These are phyloP conservation scores for Acyrthosiphon pisum DNA, from an alignment of 1,140 invertebrate genomes.

Conservation along the genomic window DNA sequence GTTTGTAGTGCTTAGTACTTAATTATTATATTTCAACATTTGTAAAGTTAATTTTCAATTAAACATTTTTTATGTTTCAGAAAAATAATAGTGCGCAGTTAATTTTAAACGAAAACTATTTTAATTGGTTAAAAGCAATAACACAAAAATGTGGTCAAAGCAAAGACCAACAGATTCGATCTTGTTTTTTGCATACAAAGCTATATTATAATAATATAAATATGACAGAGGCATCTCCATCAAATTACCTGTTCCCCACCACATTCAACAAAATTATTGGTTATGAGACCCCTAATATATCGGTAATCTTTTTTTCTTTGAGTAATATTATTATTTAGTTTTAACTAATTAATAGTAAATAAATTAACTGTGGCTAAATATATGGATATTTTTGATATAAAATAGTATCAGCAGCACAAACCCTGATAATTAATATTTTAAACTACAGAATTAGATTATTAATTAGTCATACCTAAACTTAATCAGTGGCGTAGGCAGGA, in stretches of 20 bases:
- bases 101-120: constrained; percentile 30
- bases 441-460: too few relatives aligned
- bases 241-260: constrained; percentile 62
- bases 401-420: too few relatives aligned
- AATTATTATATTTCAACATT: constrained; percentile 4
- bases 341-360: too few relatives aligned
- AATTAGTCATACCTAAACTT: too few relatives aligned
- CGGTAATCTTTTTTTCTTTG: constrained; percentile 14
- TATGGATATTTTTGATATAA: not conserved
- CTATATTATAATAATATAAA: constrained; percentile 60
- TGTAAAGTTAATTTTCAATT: not conserved
- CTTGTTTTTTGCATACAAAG: constrained; percentile 59
- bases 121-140: not conserved
- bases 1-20: constrained; percentile 16
- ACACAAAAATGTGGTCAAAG: constrained; percentile 20
- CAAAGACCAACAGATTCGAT: constrained; percentile 19
- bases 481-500: too few relatives aligned
- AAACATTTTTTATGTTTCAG: constrained; percentile 30
- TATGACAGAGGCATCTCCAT: constrained; percentile 62
- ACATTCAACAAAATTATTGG: constrained; percentile 57
- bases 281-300: constrained; percentile 31
- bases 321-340: too few relatives aligned
- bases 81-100: constrained; percentile 48
- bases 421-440: too few relatives aligned
- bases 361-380: not conserved